These are phyloP conservation scores for Eretmocerus hayati DNA, from an alignment of 2,888 invertebrate genomes.

Conservation along the genomic window DNA sequence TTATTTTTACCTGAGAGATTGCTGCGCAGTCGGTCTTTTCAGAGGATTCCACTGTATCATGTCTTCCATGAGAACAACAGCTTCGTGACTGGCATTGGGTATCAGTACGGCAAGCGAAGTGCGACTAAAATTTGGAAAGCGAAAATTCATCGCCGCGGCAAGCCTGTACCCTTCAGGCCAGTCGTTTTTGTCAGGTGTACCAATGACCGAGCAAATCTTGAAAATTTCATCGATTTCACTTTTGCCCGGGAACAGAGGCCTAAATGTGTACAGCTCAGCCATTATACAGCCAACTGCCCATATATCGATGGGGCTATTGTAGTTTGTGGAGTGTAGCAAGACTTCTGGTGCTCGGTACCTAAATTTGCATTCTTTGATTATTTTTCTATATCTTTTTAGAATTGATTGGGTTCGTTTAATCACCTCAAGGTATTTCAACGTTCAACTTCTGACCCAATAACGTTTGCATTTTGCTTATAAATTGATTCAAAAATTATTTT, in stretches of 20 bases:
- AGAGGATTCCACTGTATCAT: slow-evolving; percentile 89
- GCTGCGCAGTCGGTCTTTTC: slow-evolving; percentile 85
- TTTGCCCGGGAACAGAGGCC: slow-evolving; percentile 92
- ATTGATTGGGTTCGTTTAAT: background rate
- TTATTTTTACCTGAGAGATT: slow-evolving; percentile 73
- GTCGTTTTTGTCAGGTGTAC: slow-evolving; percentile 83
- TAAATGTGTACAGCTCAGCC: slow-evolving; percentile 91
- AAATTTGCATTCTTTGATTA: slow-evolving; percentile 18
- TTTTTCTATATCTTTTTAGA: background rate
- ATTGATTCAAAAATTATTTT: background rate
- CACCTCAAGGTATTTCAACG: too few species aligned
- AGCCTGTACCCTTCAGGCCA: slow-evolving; percentile 95
- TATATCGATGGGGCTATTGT: slow-evolving; percentile 94
- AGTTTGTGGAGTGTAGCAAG: slow-evolving; percentile 86
- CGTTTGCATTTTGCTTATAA: background rate
- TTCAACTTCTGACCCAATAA: background rate
- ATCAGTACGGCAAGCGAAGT: slow-evolving; percentile 75
- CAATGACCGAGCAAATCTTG: slow-evolving; percentile 87
- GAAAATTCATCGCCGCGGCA: slow-evolving; percentile 90
- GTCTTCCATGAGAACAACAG: slow-evolving; percentile 75
- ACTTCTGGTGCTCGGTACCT: slow-evolving; percentile 94
- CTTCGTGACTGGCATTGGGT: slow-evolving; percentile 75
- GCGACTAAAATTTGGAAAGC: slow-evolving; percentile 83
- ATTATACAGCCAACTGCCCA: slow-evolving; percentile 99
- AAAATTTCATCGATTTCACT: slow-evolving; percentile 96